A percentile compares a stretch with the other conserved stretches of the same genome.
phyloP scores from a whole-genome alignment of 30 jellyfish, hydroid and myxozoan genomes.

The Hydra vulgaris region DNA sequence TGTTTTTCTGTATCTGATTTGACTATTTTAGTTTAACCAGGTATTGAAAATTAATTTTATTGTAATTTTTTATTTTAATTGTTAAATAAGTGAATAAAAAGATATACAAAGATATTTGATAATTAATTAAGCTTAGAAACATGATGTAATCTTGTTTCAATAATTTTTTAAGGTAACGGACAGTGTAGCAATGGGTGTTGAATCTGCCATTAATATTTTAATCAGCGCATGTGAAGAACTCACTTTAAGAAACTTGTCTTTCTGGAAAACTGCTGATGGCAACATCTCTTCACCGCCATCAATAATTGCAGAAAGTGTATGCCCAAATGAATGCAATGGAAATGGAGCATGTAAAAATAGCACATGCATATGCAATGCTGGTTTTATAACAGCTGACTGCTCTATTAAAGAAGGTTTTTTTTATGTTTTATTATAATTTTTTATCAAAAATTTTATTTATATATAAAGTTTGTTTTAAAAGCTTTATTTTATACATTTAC shows the following conservation, averaged over 20 bases:
- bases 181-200: background rate
- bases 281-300: constrained; percentile 41
- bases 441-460: no score
- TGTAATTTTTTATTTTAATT: no score
- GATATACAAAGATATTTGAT: no score
- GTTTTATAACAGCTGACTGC: constrained; percentile 66
- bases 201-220: constrained; percentile 25
- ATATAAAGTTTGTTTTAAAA: no score
- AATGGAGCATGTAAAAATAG: constrained; percentile 69
- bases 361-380: constrained; percentile 57
- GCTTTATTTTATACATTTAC: no score
- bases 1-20: no score
- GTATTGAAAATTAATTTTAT: no score
- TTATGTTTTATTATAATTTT: no score
- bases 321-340: constrained; percentile 78
- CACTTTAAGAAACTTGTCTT: constrained; percentile 15
- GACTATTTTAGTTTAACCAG: no score
- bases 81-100: no score
- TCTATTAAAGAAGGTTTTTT: constrained; percentile 39
- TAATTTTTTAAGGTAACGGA: constrained; percentile 14
- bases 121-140: no score
- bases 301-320: constrained; percentile 41
- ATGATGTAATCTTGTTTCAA: no score
- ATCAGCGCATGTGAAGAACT: constrained; percentile 19
- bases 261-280: constrained; percentile 20